Evolutionary conservation across 2,797 vertebrate genomes (phyloP).

Genomic region (Hemibagrus guttatus): DNA sequence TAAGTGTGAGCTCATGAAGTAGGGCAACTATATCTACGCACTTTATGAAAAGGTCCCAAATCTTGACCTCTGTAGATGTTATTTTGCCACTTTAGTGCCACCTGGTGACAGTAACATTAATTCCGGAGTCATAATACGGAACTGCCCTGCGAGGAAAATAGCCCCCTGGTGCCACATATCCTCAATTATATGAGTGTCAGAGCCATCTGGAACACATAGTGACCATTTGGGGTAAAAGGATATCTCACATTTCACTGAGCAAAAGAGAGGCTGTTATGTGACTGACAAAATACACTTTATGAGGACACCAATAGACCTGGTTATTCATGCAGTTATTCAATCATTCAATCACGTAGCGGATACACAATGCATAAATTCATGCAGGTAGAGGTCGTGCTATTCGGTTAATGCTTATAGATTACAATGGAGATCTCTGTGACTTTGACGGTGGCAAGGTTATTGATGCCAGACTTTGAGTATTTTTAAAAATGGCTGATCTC

Average conservation of each 20-base stretch:
- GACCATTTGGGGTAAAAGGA: neutral
- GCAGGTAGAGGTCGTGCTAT: neutral
- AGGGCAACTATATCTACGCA: neutral
- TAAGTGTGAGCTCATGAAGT: neutral
- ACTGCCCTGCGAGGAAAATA: neutral
- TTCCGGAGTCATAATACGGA: neutral
- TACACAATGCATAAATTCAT: no score
- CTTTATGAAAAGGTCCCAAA: neutral
- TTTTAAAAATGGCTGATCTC: neutral
- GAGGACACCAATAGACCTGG: neutral
- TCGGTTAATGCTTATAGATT: neutral
- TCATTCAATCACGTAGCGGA: neutral
- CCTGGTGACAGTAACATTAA: neutral
- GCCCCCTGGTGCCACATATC: neutral
- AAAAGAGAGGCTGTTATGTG: neutral
- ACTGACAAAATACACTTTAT: neutral
- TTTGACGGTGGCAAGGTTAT: neutral
- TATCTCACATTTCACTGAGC: neutral
- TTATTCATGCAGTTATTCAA: neutral
- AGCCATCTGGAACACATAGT: neutral
- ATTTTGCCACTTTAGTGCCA: conserved; percentile 3
- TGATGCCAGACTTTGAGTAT: neutral
- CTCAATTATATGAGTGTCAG: neutral
- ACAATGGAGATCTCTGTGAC: no score
- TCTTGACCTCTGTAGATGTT: neutral